A percentile compares a stretch with the other conserved stretches of the same genome.
Conservation (phyloP, 2,888 invertebrate species). For the Galeopsomyia nigrocyanea region DNA sequence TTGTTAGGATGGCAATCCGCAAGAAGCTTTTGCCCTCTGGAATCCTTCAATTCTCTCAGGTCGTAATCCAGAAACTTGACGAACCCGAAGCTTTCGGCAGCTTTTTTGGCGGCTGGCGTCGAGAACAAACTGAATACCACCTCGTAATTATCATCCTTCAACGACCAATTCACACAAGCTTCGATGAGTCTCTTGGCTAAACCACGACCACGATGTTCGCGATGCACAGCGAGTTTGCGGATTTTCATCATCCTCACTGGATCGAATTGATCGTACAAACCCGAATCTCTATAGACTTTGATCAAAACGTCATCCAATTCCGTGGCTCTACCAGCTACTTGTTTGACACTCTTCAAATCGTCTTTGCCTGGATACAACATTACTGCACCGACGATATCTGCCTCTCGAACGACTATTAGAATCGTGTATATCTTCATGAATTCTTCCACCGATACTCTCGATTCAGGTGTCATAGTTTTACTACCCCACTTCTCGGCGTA, state of each 20-base stretch:
- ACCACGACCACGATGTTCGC: conserved; percentile 10
- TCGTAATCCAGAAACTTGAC: background rate
- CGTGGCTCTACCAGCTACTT: background rate
- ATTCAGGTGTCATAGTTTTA: background rate
- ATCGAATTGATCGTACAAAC: background rate
- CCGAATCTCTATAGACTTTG: background rate
- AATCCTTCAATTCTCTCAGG: background rate
- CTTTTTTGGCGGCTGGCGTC: background rate
- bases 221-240: background rate
- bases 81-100: conserved; percentile 12
- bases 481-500: background rate
- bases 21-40: background rate
- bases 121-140: conserved; percentile 4
- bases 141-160: background rate
- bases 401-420: no score
- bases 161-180: background rate
- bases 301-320: background rate
- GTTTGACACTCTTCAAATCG: background rate
- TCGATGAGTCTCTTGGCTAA: conserved; percentile 3
- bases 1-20: background rate
- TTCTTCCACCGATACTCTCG: background rate
- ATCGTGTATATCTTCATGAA: background rate
- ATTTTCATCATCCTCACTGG: background rate
- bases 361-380: background rate
- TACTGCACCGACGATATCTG: background rate